Conservation (phyloP, 1,140 invertebrate species). For the Sinella curviseta region DNA sequence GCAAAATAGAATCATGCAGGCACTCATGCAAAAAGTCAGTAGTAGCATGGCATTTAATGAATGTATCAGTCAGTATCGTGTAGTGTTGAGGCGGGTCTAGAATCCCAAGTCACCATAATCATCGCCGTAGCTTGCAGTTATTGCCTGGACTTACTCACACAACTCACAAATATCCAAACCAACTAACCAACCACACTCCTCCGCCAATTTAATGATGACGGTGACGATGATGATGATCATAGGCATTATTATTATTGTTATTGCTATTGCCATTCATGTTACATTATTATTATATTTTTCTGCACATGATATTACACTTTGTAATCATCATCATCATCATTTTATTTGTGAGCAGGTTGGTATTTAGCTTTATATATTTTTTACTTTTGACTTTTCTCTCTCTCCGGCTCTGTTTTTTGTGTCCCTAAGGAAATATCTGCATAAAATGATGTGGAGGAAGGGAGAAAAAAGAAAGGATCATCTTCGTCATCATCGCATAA, state of each 20-base stretch:
- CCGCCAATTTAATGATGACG: not conserved
- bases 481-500: not conserved
- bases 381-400: not conserved
- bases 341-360: not conserved
- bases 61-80: no score
- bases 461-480: not conserved
- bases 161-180: no score
- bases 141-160: no score
- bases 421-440: slow-evolving; percentile 11
- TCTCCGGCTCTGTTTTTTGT: not conserved
- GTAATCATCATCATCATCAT: not conserved
- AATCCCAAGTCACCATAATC: not conserved
- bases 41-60: no score
- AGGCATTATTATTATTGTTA: not conserved
- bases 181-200: no score
- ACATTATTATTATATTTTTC: no score
- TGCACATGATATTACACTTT: not conserved
- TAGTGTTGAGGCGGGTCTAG: slow-evolving; percentile 11
- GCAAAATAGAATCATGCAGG: not conserved
- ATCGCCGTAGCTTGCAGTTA: no score
- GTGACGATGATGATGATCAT: not conserved
- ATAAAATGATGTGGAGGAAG: not conserved
- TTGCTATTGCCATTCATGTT: not conserved
- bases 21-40: no score
- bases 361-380: not conserved